A percentile compares a stretch with the other conserved stretches of the same genome.
Conservation (phyloP, 64 coral and sea anemone genomes). For the Trachythela sp. region DNA sequence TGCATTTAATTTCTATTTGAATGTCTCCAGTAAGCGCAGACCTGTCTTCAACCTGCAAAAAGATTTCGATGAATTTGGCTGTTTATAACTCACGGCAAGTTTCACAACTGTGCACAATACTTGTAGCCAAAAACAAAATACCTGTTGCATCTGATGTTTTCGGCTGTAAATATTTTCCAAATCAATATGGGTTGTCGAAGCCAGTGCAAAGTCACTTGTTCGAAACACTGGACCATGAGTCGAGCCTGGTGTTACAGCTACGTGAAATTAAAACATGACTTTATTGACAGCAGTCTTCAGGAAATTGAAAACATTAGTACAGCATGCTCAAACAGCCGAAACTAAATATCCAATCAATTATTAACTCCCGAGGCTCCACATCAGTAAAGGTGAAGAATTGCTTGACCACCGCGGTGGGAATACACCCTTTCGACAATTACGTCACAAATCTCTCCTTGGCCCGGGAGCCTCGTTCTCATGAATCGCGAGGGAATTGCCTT, state of each 20-base stretch:
- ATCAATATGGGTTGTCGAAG: neutral
- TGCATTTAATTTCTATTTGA: slow-evolving; percentile 62
- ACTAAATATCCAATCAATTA: no score
- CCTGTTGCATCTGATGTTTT: neutral
- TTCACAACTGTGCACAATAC: slow-evolving; percentile 29
- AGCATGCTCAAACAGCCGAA: neutral
- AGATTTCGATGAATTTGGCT: neutral
- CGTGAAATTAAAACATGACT: neutral
- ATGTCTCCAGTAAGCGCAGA: slow-evolving; percentile 62
- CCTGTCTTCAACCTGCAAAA: slow-evolving; percentile 57
- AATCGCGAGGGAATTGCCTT: no score
- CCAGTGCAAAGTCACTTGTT: slow-evolving; percentile 45
- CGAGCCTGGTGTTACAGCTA: slow-evolving; percentile 11
- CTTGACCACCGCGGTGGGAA: no score
- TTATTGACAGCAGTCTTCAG: no score
- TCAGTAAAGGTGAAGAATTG: no score
- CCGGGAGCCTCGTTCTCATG: no score
- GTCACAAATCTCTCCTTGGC: no score
- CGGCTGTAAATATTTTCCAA: neutral
- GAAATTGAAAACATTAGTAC: neutral
- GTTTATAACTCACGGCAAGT: neutral
- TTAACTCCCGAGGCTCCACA: no score
- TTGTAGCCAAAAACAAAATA: neutral
- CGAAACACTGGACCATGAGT: slow-evolving; percentile 53
- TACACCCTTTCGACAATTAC: no score